Conservation (phyloP, 2,113 vertebrate species). For the Gambusia holbrooki region DNA sequence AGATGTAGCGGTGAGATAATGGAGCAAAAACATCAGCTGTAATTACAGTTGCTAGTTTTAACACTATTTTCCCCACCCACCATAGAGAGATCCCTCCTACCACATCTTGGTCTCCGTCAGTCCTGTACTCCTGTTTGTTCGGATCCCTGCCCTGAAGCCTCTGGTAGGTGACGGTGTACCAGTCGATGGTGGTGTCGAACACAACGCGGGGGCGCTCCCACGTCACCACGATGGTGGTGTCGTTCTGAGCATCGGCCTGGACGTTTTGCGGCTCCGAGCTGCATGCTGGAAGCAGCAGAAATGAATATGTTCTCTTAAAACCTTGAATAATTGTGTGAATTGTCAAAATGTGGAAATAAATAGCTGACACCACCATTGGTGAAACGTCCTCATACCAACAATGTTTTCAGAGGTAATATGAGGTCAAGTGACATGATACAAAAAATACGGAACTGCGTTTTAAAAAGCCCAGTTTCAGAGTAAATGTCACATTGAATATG, state of each 20-base stretch:
- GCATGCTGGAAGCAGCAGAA: conserved; percentile 81
- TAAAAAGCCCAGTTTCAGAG: conserved; percentile 8
- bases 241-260: conserved; percentile 92
- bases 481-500: conserved; percentile 4
- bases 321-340: neutral
- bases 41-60: neutral
- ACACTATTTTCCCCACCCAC: no score
- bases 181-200: conserved; percentile 91
- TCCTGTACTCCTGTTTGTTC: conserved; percentile 90
- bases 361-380: neutral
- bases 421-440: conserved; percentile 3
- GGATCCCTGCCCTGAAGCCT: conserved; percentile 87
- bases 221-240: conserved; percentile 91
- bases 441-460: conserved; percentile 13
- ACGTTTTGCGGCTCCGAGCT: conserved; percentile 94
- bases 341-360: neutral
- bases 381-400: neutral
- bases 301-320: neutral
- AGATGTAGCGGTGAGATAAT: neutral
- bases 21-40: neutral
- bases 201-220: conserved; percentile 94
- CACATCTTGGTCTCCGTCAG: conserved; percentile 97
- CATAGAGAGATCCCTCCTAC: conserved; percentile 74
- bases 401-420: conserved; percentile 9
- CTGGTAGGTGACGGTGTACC: conserved; percentile 92